Evolutionary conservation across 2,113 vertebrate species (phyloP), one percentile per base, ranked within the genome.

Genomic region (Odocoileus virginianus): DNA sequence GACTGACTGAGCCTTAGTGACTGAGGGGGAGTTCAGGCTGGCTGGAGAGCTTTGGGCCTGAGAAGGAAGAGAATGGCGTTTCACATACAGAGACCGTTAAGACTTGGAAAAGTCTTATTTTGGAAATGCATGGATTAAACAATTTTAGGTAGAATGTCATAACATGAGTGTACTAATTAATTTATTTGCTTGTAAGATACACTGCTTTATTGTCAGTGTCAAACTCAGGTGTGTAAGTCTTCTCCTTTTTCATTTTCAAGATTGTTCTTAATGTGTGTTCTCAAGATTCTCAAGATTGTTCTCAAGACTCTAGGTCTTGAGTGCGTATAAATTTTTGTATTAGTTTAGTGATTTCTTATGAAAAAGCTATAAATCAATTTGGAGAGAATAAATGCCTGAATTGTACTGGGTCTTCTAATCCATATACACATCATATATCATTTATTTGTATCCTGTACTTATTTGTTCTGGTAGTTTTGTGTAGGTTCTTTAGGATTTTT

Each of bases 121-220:
- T 43, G 74, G 40, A 87, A 47, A 50, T 43, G 14, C 23, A 1
- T 43, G 27, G 11, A 12, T n/a, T 27, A 57, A 50, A 13, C 23
- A 36, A 4, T 45, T 54, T 10, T 30, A 15, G 45, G 16, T 21
- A 25, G 86, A 64, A 7, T 21, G 47, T 4, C 3, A 12, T 33
- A 9, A 12, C 5, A 0, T 16, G n/a, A 60, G 43, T 16, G 15
- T 36, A 1, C 28, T 45, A 11, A 36, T 6, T 36, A 12, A 36
- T 79, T 5, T 21, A 3, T 30, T 45, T 64, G 21, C 40, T 79
- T 40, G 14, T 55, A 19, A 76, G 23, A 6, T 23, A 6, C 1
- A 8, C 50, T 33, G 4, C 13, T 27, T 58, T 43, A 21, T 27
- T 6, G 74, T 43, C 15, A 23, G 8, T 30, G 27, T 83, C 43